Base-by-base conservation (phyloP, 2,797 vertebrate species). In the Triplophysa yarkandensis region DNA sequence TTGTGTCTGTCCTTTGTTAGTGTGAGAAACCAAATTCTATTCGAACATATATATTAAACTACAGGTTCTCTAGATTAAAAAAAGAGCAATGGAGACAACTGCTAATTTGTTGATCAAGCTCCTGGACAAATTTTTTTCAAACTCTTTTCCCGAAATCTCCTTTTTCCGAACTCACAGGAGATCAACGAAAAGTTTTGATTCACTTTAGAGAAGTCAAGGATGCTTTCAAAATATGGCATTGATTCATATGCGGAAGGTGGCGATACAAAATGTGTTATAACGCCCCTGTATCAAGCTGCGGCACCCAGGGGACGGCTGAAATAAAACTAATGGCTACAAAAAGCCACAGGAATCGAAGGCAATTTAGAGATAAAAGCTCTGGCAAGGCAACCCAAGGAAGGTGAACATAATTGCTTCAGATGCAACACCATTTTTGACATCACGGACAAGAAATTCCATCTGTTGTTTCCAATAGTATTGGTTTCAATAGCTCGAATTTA, bases 351-450 rank as follows among this genome's bases (percentile, higher is more conserved):
- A 74, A 74, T 75, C 70, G 54, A 74, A 79, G 69, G 62, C 41
- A 74, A 63, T 39, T 67, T 60, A 55, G 57, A 71, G 74, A 79
- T 82, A 71, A 82, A 81, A 82, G 65, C 58, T 58, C 43, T 52
- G 32, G 58, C 48, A 43, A 48, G 58, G 48, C 67, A 68, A 74
- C 43, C 64, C 64, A 77, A 69, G 39, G 60, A 25, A 52, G 30
- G 39, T 27, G 66, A 67, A 36, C 23, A 50, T 74, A 81, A 81
- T 58, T 74, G 70, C 62, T 48, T 60, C 32, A 61, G 28, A 68
- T 63, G 64, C 30, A 32, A 62, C 21, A 30, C 48, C 54, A 50
- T 81, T 79, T 76, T 55, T 73, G 64, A 74, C 65, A 73, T 70
- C 58, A 65, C 57, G 72, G 44, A 70, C 36, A 73, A 73, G 57